phyloP scores from a whole-genome alignment of 2,888 invertebrate genomes.

The Lycophotia porphyrea region DNA sequence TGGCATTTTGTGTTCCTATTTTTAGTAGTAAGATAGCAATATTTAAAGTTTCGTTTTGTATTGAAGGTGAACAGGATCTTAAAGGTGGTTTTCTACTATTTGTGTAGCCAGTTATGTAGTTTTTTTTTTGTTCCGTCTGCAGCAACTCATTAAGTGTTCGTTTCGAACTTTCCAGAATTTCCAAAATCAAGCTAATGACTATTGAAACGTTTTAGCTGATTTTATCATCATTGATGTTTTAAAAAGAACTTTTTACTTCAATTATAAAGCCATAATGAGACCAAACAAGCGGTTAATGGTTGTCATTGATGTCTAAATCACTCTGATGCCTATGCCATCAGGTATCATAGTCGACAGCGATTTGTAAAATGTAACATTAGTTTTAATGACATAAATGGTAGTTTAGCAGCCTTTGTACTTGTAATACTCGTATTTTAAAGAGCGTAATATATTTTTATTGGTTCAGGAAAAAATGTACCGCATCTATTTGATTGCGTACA shows the following conservation, averaged over 20 bases:
- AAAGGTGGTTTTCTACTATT: neutral
- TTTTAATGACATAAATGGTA: slow-evolving; percentile 29
- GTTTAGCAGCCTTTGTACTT: neutral
- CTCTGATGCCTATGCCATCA: neutral
- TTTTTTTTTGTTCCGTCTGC: neutral
- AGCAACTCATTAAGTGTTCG: neutral
- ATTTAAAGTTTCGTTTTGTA: neutral
- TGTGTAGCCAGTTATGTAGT: neutral
- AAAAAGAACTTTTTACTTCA: slow-evolving; percentile 8
- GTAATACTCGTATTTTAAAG: neutral
- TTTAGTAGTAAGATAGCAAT: neutral
- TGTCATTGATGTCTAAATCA: slow-evolving; percentile 28
- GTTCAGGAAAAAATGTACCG: slow-evolving; percentile 52
- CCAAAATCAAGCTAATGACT: slow-evolving; percentile 1
- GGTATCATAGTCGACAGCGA: neutral
- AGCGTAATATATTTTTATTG: neutral
- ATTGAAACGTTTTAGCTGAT: slow-evolving; percentile 2
- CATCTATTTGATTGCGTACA: slow-evolving; percentile 41
- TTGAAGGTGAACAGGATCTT: neutral
- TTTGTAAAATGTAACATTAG: slow-evolving; percentile 28
- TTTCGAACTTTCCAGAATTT: slow-evolving; percentile 1
- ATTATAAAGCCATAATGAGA: slow-evolving; percentile 61
- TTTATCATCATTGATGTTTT: slow-evolving; percentile 20
- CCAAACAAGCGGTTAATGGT: slow-evolving; percentile 44
- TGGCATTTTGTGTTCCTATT: slow-evolving; percentile 3